A percentile compares a stretch with the other conserved stretches of the same genome.
Conservation (phyloP, 2,113 vertebrate species). For the Podiceps cristatus region DNA sequence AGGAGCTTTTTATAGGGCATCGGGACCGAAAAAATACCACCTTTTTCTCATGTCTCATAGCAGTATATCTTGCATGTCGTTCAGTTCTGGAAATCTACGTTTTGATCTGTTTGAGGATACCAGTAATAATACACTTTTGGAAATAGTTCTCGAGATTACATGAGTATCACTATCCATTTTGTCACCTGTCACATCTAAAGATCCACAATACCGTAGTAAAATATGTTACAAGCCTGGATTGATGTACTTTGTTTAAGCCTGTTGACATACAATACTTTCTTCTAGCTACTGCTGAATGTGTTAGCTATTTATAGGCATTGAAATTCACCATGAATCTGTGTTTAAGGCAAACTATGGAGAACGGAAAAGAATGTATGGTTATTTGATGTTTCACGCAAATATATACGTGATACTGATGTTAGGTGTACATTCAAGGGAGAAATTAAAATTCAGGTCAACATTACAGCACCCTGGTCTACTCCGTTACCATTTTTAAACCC, state of each 20-base stretch:
- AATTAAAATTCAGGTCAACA: neutral
- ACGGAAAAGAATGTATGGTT: neutral
- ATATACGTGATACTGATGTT: neutral
- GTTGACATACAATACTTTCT: constrained; percentile 43
- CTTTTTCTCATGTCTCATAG: neutral
- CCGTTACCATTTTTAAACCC: neutral
- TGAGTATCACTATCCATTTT: constrained; percentile 39
- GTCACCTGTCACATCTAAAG: constrained; percentile 45
- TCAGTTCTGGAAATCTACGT: constrained; percentile 3
- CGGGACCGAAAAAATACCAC: neutral
- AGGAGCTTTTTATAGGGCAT: constrained; percentile 45
- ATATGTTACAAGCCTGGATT: constrained; percentile 9
- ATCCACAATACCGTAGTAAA: constrained; percentile 7
- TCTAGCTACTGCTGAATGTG: constrained; percentile 7
- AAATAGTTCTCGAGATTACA: constrained; percentile 39
- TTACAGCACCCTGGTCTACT: neutral
- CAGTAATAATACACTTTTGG: constrained; percentile 34
- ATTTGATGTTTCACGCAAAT: neutral
- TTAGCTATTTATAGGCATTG: constrained; percentile 34
- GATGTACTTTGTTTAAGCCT: constrained; percentile 48
- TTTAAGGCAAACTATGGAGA: neutral
- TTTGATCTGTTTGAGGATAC: constrained; percentile 52
- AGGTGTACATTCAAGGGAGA: neutral
- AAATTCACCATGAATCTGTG: constrained; percentile 5
- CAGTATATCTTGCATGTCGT: neutral